Evolutionary conservation across 2,888 invertebrate species (phyloP).

Genomic region (Sphaeridia pumilis): DNA sequence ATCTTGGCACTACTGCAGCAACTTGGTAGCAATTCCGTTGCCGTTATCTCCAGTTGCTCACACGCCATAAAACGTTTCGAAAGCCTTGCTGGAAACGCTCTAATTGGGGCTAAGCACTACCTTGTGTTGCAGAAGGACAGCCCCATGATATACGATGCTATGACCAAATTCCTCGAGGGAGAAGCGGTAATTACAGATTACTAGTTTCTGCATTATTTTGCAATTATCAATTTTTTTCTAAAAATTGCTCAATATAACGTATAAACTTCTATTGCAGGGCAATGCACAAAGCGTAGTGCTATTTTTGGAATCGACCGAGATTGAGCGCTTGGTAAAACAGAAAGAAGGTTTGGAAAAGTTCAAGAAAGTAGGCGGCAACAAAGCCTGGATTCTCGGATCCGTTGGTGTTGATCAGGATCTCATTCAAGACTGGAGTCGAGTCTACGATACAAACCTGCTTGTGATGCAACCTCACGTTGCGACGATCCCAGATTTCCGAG

Average conservation of each 20-base stretch:
- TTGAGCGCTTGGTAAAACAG: constrained; percentile 31
- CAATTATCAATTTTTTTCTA: constrained; percentile 3
- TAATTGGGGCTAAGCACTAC: constrained; percentile 32
- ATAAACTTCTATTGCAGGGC: constrained; percentile 22
- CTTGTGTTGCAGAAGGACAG: constrained; percentile 35
- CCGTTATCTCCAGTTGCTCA: constrained; percentile 37
- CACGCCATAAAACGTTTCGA: constrained; percentile 36
- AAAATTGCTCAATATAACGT: background rate
- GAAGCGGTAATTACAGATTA: constrained; percentile 30
- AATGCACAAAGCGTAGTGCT: constrained; percentile 35
- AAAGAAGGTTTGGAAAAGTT: constrained; percentile 22
- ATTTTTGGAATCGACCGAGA: constrained; percentile 37
- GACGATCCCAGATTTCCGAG: constrained; percentile 36
- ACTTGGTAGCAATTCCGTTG: constrained; percentile 34
- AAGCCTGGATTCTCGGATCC: constrained; percentile 35
- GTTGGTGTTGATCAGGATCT: constrained; percentile 32
- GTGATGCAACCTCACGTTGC: constrained; percentile 34
- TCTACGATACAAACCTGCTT: constrained; percentile 31
- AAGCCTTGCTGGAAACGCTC: constrained; percentile 29
- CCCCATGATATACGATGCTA: constrained; percentile 32
- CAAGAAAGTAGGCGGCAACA: constrained; percentile 24
- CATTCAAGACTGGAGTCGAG: constrained; percentile 29
- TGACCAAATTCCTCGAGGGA: constrained; percentile 35
- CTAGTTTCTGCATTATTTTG: background rate
- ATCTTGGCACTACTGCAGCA: constrained; percentile 37